Base-by-base conservation (phyloP, 1,140 invertebrate genomes). In the Chlorops oryzae region DNA sequence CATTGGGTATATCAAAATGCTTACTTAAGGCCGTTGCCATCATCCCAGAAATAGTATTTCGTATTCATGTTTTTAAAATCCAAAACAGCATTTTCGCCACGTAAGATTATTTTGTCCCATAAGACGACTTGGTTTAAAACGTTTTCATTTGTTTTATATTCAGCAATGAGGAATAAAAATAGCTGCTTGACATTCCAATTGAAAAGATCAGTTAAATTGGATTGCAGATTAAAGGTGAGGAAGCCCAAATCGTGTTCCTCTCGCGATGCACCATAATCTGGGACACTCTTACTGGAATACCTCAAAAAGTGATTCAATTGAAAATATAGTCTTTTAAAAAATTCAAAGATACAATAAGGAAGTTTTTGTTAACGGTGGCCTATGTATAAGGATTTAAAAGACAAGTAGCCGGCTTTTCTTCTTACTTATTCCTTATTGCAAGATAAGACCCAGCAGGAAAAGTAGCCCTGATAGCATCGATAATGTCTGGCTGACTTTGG, bases 111-210 rank as follows among this genome's bases (percentile, higher is more conserved):
- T 77, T 98, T 97, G 73, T 99, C 97, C 97, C 97, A 99, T 3
- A 99, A 75, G 5, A 99, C 91, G 59, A 99, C 92, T 78, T 92
- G 90, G 75, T 92, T 94, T 9, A 93, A 74, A 69, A 87, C 82
- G 80, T 98, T 98, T 54, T 83, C 85, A 35, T 81, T 71, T 21
- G 95, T 96, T 57, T 84, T 75, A 77, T 99, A 99, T 75, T 99
- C 94, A 15, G 96, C 96, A 42, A 92, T 96, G 5, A 99, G 74
- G 72, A 96, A 99, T 4, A 99, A 71, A 73, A 99, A 99, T 51
- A 99, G 75, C 72, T 98, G 92, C 66, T 99, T 99, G 1, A 98
- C 96, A 80, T 99, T 99, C 96, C 96, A 99, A 70, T 99, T 98
- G 75, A 99, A 99, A 13, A 99, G 76, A 56, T 84, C 81, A 35